Evolutionary conservation across 2,797 vertebrate genomes (phyloP).

Genomic region (Orientallactaga sibirica): DNA sequence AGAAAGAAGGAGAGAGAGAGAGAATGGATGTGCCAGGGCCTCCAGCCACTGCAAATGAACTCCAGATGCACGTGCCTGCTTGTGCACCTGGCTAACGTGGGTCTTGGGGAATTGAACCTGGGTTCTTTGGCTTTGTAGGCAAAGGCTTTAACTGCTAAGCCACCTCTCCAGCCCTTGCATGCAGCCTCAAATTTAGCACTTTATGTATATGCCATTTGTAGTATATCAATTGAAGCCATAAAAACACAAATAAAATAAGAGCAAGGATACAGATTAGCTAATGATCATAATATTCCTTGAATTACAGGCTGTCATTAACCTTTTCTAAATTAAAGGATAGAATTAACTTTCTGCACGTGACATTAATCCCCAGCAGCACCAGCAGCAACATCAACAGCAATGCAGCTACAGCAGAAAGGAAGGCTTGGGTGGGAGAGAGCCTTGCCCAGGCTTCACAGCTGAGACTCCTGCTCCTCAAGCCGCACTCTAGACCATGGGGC

Average conservation of each 20-base stretch:
- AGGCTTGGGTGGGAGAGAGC: background rate
- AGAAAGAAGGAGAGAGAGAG: too few species aligned
- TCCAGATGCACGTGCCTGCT: too few species aligned
- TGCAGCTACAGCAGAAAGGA: background rate
- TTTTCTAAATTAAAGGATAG: background rate
- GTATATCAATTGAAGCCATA: background rate
- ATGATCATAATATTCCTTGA: background rate
- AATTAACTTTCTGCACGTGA: background rate
- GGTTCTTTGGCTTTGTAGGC: too few species aligned
- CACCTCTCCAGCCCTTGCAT: too few species aligned
- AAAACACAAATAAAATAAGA: background rate
- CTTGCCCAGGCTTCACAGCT: background rate
- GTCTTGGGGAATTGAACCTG: too few species aligned
- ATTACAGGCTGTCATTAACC: background rate
- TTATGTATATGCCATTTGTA: background rate
- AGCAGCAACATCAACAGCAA: background rate
- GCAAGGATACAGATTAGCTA: background rate
- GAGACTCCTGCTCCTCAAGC: background rate
- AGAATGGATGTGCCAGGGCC: too few species aligned
- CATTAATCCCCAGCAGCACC: background rate
- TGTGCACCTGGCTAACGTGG: too few species aligned
- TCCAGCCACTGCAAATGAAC: too few species aligned
- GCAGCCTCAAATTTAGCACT: background rate
- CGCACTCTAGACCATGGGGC: background rate
- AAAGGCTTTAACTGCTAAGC: too few species aligned